A percentile compares a stretch with the other conserved stretches of the same genome.
Conservation (phyloP, 2,113 vertebrate genomes). For the Halichoeres trimaculatus region DNA sequence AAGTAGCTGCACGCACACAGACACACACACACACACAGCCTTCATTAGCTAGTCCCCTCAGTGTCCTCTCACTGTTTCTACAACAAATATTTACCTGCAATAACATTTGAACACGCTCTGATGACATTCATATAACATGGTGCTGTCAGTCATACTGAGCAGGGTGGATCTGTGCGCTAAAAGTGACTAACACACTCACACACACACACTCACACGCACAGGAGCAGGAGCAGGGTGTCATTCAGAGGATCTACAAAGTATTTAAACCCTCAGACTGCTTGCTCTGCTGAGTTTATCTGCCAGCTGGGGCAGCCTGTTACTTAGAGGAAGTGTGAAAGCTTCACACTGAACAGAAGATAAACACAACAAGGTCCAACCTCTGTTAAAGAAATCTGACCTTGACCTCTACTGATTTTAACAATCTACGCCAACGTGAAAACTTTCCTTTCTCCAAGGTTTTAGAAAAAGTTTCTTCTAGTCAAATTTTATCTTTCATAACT, state of each 20-base stretch:
- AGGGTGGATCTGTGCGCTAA: background rate
- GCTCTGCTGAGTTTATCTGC: background rate
- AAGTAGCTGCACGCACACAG: slow-evolving; percentile 11
- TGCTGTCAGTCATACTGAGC: background rate
- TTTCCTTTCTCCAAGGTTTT: no score
- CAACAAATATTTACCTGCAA: slow-evolving; percentile 45
- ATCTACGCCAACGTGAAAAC: no score
- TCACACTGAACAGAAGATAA: no score
- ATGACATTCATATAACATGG: slow-evolving; percentile 2
- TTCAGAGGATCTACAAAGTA: background rate
- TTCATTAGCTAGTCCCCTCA: slow-evolving; percentile 15
- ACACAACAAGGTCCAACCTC: no score
- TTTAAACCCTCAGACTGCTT: background rate
- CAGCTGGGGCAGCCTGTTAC: background rate
- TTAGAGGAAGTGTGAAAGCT: no score
- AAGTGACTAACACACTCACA: background rate
- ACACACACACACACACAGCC: slow-evolving; percentile 20
- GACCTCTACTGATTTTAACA: no score
- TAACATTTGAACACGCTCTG: slow-evolving; percentile 50
- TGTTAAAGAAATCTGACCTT: no score
- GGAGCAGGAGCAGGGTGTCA: background rate
- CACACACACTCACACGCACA: background rate
- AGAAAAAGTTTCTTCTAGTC: no score
- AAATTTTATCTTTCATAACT: no score
- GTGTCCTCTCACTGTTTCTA: background rate